Percentiles rank a stretch among this genome's conserved stretches.
Conservation (phyloP, 2,888 invertebrate genomes). For the Calameuta filiformis region DNA sequence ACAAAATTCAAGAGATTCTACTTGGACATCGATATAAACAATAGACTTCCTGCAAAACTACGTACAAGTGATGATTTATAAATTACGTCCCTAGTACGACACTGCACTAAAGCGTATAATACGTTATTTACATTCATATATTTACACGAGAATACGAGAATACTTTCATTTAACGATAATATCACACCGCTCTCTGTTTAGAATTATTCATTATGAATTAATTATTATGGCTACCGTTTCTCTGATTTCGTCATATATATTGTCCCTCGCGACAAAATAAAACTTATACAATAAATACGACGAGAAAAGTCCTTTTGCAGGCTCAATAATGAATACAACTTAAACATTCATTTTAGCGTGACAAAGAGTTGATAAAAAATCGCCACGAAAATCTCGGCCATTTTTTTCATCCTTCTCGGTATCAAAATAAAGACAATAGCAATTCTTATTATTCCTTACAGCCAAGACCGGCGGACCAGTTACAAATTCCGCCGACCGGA, state of each 20-base stretch:
- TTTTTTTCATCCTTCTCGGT: background rate
- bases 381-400: background rate
- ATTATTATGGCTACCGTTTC: background rate
- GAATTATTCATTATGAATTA: constrained; percentile 22
- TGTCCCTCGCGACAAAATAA: background rate
- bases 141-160: constrained; percentile 32
- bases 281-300: background rate
- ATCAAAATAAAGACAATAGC: background rate
- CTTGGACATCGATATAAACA: background rate
- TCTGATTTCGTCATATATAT: background rate
- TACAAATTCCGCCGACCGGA: constrained; percentile 90
- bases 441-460: constrained; percentile 71
- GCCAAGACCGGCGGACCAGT: constrained; percentile 86
- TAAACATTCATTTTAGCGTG: constrained; percentile 5
- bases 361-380: background rate
- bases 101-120: background rate
- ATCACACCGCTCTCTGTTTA: constrained; percentile 47
- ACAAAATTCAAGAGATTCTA: background rate
- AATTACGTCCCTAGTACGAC: background rate
- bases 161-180: constrained; percentile 47
- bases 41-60: background rate
- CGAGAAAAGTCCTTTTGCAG: background rate
- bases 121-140: constrained; percentile 42
- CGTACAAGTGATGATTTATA: background rate
- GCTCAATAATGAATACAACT: constrained; percentile 15